Percentiles rank a stretch among this genome's conserved stretches.
Conservation (phyloP, 2,797 vertebrate species). For the Poeciliopsis paucimaculata region DNA sequence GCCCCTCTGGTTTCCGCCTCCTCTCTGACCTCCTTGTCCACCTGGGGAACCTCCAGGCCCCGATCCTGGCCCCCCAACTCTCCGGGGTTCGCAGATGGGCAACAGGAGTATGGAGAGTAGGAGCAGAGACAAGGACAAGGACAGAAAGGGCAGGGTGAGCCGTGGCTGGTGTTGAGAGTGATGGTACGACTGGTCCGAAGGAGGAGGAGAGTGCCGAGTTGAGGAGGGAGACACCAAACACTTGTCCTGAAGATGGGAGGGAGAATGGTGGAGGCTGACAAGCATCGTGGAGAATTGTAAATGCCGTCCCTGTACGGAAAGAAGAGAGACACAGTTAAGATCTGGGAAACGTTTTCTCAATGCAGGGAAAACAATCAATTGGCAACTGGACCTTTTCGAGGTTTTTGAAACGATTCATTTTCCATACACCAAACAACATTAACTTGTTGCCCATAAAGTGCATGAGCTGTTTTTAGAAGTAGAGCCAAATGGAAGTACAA, state of each 20-base stretch:
- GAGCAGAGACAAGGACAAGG: constrained; percentile 67
- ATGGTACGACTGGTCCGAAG: constrained; percentile 46
- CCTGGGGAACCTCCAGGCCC: constrained; percentile 67
- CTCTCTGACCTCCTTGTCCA: constrained; percentile 73
- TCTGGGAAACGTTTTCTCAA: neutral
- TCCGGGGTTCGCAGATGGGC: constrained; percentile 78
- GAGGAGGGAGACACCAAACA: constrained; percentile 58
- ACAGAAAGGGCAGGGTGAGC: constrained; percentile 58
- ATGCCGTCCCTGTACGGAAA: constrained; percentile 76
- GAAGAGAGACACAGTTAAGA: constrained; percentile 17
- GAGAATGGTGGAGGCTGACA: constrained; percentile 81
- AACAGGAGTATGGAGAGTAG: constrained; percentile 69
- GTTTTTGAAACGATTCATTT: too few species aligned
- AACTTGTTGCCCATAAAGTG: too few species aligned
- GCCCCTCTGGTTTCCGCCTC: constrained; percentile 71
- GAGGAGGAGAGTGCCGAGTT: constrained; percentile 40
- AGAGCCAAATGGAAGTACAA: too few species aligned
- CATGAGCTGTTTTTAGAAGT: too few species aligned
- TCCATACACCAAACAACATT: too few species aligned
- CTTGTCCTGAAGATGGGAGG: constrained; percentile 76
- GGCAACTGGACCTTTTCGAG: too few species aligned
- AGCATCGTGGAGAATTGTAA: constrained; percentile 85
- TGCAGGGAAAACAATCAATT: neutral
- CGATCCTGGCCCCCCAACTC: constrained; percentile 65
- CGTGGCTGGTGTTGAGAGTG: constrained; percentile 39